Percentiles rank a stretch among this genome's conserved stretches.
phyloP scores from a whole-genome alignment of 2,888 invertebrate genomes.

The Dendrolimus houi region DNA sequence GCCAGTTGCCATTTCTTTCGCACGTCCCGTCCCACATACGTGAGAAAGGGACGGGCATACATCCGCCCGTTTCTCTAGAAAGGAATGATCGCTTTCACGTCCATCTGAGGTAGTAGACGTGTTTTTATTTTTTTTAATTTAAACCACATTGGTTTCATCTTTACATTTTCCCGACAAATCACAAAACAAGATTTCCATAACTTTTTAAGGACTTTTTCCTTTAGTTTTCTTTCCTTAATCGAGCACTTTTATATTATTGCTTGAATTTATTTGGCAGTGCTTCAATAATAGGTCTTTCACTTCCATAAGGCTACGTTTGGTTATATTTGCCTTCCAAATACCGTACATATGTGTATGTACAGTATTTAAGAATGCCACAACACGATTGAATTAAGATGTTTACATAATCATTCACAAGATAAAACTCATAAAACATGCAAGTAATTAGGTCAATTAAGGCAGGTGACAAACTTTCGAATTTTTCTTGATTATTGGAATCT shows the following conservation, averaged over 20 bases:
- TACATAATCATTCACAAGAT: constrained; percentile 1
- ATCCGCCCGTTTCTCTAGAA: not conserved
- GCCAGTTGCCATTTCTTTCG: constrained; percentile 7
- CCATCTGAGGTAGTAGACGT: not conserved
- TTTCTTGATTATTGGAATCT: no score
- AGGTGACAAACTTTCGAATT: no score
- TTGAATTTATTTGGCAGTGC: constrained; percentile 29
- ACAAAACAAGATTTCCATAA: no score
- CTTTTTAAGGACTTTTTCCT: no score
- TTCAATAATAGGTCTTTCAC: not conserved
- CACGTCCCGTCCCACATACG: constrained; percentile 5
- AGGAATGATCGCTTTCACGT: constrained; percentile 11
- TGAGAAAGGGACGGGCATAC: not conserved
- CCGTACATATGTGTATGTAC: not conserved
- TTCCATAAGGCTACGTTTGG: not conserved
- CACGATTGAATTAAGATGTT: not conserved
- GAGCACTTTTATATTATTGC: constrained; percentile 20
- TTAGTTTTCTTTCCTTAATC: not conserved
- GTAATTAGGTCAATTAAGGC: no score
- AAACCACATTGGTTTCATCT: not conserved
- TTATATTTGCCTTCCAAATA: not conserved
- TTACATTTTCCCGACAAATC: no score
- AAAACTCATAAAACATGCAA: not conserved
- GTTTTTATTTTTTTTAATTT: no score
- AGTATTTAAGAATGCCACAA: not conserved